Evolutionary conservation across 2,797 vertebrate genomes (phyloP), one percentile per base, ranked within the genome.

Genomic region (Thamnophis elegans): DNA sequence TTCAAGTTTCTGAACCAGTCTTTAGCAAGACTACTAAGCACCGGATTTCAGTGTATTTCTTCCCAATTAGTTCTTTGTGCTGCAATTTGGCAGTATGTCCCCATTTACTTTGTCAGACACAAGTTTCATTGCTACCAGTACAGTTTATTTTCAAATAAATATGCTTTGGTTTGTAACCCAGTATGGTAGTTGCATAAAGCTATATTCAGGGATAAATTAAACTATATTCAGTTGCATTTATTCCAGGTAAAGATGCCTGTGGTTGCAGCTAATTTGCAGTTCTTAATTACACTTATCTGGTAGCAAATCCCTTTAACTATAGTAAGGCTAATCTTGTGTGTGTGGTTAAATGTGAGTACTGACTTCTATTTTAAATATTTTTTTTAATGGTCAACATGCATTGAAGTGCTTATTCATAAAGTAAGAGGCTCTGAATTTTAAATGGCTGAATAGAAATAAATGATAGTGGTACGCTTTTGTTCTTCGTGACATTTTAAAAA

Each of bases 401-500:
- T 5, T 85, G 85, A 73, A 90, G 51, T 85, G 26, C 36, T 59
- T 9, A 85, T n/a, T 36, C 86, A n/a, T 51, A 93, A 82, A n/a
- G 60, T 93, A 95, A 32, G 14, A 73, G 65, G 89, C 62, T 78
- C 68, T 60, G 93, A 78, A 93, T 93, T 92, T 90, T 94, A 88
- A 87, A 94, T 93, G 89, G 85, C 28, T 93, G 8, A 87, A 92
- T 58, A 90, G 94, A 88, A 73, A 90, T 36, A 1, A 68, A 20
- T 56, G 12, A 58, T 68, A 92, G 2, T 12, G 22, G 36, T 22
- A 18, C n/a, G 28, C 36, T n/a, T 92, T 62, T 28, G 58, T 85
- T 65, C 87, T 91, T 28, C 55, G 56, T 87, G 28, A 58, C 55
- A 47, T 42, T 78, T 90, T 53, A n/a, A 85, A 51, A 87, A 47